Evolutionary conservation across 2,797 vertebrate species (phyloP), one percentile per base, ranked within the genome.

Genomic region (Myoxocephalus aenaeus): DNA sequence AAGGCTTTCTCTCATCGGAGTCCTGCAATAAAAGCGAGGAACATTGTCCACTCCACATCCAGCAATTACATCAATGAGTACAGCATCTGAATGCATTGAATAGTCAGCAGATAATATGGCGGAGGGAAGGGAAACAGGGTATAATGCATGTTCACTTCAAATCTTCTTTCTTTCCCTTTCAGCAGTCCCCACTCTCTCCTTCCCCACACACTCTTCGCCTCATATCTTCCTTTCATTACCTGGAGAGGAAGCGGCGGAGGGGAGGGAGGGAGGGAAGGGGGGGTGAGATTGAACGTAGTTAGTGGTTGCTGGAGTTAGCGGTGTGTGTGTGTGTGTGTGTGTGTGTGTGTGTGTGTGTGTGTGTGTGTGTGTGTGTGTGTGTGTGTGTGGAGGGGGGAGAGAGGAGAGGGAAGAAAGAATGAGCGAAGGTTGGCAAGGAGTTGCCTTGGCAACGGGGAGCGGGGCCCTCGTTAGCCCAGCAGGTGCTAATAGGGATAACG

Each of bases 401-500:
- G 59, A 72, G 59, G 59, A 69, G 64, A 73, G 65, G 59, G 62
- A 83, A 87, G 72, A 84, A 86, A 81, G 77, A 86, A 69, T 72
- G 84, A 88, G 81, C 62, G 63, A 85, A 91, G 91, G 92, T 87
- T 94, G 93, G 93, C 65, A 81, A 92, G 87, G 86, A 74, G 93
- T 95, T 90, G 86, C 91, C 92, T 71, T 93, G 92, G 94, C 77
- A 95, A 95, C 94, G 71, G 79, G 82, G 89, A 92, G 87, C 85
- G 79, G 79, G 83, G 92, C 84, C 89, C 94, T 95, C 90, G 92
- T 95, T 95, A 95, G 92, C 93, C 89, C 94, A 93, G 94, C 94
- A 95, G 94, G 94, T 95, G 94, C 93, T 96, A 95, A 95, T 95
- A 88, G 92, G 94, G 94, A 95, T 95, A 95, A 94, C 92, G 89